Conservation (phyloP, 92 coral and sea anemone species). For the Muricea muricata region DNA sequence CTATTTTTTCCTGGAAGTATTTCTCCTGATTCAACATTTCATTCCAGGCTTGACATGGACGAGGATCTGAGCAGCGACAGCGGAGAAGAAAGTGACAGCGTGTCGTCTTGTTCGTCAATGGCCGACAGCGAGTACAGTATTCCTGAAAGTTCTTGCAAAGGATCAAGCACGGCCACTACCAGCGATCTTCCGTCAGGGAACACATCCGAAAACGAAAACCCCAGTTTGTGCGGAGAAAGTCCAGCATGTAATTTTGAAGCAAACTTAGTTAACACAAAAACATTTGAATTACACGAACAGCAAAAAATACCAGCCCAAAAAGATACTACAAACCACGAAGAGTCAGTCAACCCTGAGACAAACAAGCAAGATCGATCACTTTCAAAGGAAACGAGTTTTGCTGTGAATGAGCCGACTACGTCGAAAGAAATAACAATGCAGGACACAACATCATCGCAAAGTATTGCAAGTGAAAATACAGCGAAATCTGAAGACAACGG, state of each 20-base stretch:
- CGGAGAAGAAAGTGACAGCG: constrained; percentile 61
- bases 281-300: background rate
- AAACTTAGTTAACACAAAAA: background rate
- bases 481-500: no score
- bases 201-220: constrained; percentile 30
- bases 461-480: no score
- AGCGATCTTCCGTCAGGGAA: constrained; percentile 24
- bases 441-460: no score
- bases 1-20: no score
- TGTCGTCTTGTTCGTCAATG: constrained; percentile 21
- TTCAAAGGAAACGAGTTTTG: no score
- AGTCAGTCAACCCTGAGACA: background rate
- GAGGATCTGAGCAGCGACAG: constrained; percentile 57
- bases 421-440: no score
- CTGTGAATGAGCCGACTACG: no score
- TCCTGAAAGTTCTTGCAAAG: constrained; percentile 27
- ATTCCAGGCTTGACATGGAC: constrained; percentile 63
- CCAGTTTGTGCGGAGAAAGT: background rate
- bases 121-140: constrained; percentile 14
- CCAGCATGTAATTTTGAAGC: no score
- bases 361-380: background rate
- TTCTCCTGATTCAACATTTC: background rate
- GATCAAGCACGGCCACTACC: background rate
- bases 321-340: background rate
- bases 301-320: background rate